Percentiles rank a stretch among this genome's conserved stretches.
Evolutionary conservation across 2,888 invertebrate species (phyloP).

Genomic region (Helicoverpa assulta): DNA sequence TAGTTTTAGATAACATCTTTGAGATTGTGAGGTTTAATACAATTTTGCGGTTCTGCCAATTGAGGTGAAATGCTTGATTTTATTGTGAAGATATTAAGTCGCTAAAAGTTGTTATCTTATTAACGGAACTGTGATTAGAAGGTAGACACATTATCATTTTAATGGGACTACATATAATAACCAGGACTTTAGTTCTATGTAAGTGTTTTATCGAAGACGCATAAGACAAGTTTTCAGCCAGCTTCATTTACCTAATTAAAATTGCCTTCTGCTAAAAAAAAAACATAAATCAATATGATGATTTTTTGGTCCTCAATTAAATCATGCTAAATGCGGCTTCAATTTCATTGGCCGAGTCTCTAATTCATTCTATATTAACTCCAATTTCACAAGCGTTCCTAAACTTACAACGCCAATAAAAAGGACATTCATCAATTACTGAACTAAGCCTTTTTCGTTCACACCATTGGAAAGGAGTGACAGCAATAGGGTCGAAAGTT

Average conservation of each 20-base stretch:
- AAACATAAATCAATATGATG: neutral
- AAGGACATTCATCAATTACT: conserved; percentile 48
- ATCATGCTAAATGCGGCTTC: too few relatives aligned
- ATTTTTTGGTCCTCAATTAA: neutral
- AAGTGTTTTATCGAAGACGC: too few relatives aligned
- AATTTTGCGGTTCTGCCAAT: conserved; percentile 1
- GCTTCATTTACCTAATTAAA: too few relatives aligned
- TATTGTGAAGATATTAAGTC: neutral
- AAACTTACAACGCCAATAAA: conserved; percentile 11
- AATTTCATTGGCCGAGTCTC: neutral
- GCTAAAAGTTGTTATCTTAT: too few relatives aligned
- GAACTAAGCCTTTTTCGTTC: conserved; percentile 37
- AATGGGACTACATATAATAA: too few relatives aligned
- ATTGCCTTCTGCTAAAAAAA: too few relatives aligned
- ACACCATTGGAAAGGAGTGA: conserved; percentile 31
- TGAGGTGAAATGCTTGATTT: neutral
- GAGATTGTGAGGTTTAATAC: conserved; percentile 2
- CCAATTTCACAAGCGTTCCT: neutral
- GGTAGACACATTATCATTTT: too few relatives aligned
- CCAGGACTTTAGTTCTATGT: too few relatives aligned
- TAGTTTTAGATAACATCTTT: conserved; percentile 18
- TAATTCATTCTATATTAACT: neutral
- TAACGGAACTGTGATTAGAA: neutral
- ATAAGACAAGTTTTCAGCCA: too few relatives aligned
- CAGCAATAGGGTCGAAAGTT: conserved; percentile 46